Conservation (phyloP, 2,113 vertebrate species). For the Plectropomus leopardus region DNA sequence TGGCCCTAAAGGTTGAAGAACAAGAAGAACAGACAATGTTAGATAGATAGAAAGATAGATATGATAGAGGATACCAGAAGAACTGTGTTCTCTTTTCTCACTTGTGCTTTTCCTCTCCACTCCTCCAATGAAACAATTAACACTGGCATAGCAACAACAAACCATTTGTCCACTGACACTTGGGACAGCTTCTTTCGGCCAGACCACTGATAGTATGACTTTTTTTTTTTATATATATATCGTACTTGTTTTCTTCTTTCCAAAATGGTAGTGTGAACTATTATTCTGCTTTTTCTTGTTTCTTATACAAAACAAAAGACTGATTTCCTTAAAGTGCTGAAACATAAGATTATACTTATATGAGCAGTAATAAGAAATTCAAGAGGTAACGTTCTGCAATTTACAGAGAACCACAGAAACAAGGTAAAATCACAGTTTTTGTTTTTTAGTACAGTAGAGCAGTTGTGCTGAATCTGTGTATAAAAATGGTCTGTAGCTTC, state of each 20-base stretch:
- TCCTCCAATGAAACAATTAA: conserved; percentile 61
- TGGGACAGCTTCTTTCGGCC: conserved; percentile 43
- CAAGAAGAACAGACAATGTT: conserved; percentile 82
- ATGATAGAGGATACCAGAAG: conserved; percentile 77
- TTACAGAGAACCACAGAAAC: conserved; percentile 53
- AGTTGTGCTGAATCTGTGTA: conserved; percentile 48
- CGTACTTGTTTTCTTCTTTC: not conserved
- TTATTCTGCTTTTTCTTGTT: conserved; percentile 37
- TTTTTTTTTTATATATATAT: too few relatives aligned
- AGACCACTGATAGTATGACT: conserved; percentile 52
- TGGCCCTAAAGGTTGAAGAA: conserved; percentile 85
- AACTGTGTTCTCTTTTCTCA: conserved; percentile 74
- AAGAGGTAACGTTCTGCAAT: conserved; percentile 70
- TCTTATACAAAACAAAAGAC: conserved; percentile 70
- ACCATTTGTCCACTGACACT: conserved; percentile 30
- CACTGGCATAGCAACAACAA: conserved; percentile 66
- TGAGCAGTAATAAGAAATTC: conserved; percentile 66
- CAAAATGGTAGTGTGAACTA: conserved; percentile 42
- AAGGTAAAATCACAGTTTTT: conserved; percentile 71
- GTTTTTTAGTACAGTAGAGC: conserved; percentile 56
- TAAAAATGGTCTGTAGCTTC: conserved; percentile 46
- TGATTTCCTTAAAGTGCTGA: conserved; percentile 81
- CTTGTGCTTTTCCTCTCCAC: conserved; percentile 78
- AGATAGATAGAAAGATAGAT: conserved; percentile 81
- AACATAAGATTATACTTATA: conserved; percentile 64